phyloP scores from a whole-genome alignment of 2,113 vertebrate genomes.

The Scartelaos histophorus region DNA sequence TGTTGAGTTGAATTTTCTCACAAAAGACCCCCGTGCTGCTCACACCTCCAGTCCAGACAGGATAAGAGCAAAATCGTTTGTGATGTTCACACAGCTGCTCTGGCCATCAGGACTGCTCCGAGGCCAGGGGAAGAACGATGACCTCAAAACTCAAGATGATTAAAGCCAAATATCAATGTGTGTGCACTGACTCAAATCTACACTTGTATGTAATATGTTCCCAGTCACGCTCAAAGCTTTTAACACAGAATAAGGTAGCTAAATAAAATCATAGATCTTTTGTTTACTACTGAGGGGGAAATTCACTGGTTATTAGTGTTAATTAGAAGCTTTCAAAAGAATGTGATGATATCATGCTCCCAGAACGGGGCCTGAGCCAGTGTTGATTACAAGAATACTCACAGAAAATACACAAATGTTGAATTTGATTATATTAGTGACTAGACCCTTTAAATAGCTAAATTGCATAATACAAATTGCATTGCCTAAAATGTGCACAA shows the following conservation, averaged over 20 bases:
- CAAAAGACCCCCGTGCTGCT: conserved; percentile 31
- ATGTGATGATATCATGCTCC: too few species aligned
- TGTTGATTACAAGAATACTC: too few species aligned
- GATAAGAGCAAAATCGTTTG: conserved; percentile 57
- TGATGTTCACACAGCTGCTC: conserved; percentile 53
- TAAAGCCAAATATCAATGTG: conserved; percentile 46
- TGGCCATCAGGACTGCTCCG: conserved; percentile 36
- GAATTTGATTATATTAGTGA: too few species aligned
- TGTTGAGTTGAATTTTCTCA: conserved; percentile 52
- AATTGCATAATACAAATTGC: too few species aligned
- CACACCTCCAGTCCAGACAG: conserved; percentile 51
- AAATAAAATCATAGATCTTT: background rate
- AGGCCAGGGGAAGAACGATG: conserved; percentile 49
- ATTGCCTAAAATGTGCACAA: too few species aligned
- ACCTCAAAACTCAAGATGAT: conserved; percentile 59
- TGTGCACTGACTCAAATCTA: conserved; percentile 40
- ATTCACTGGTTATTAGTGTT: background rate
- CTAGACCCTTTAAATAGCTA: too few species aligned
- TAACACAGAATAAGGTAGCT: conserved; percentile 1
- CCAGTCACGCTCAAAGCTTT: conserved; percentile 18
- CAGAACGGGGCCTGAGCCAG: too few species aligned
- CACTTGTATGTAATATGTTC: conserved; percentile 48
- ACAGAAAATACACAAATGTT: too few species aligned
- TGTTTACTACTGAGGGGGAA: too few species aligned
- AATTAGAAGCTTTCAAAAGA: background rate